Evolutionary conservation across 2,888 invertebrate species (phyloP).

Genomic region (Apodemia zela): DNA sequence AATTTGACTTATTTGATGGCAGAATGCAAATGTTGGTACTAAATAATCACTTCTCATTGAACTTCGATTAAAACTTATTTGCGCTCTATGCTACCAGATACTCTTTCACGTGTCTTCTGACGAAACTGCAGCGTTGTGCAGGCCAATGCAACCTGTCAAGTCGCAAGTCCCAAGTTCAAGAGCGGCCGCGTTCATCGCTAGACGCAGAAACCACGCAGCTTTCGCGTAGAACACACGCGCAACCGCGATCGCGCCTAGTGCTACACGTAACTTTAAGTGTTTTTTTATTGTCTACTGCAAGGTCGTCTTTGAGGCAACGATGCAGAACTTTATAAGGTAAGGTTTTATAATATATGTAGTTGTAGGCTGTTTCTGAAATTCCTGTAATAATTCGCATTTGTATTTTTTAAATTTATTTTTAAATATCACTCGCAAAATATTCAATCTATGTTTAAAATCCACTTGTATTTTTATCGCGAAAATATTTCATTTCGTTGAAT

Average conservation of each 20-base stretch:
- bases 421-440: too few relatives aligned
- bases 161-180: conserved; percentile 65
- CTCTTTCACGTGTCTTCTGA: conserved; percentile 28
- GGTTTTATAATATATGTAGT: conserved; percentile 24
- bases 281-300: conserved; percentile 36
- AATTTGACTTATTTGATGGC: too few relatives aligned
- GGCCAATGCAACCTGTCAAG: conserved; percentile 55
- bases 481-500: too few relatives aligned
- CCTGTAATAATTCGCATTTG: neutral
- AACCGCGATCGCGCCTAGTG: conserved; percentile 42
- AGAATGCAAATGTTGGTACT: too few relatives aligned
- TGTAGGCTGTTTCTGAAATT: neutral
- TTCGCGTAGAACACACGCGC: conserved; percentile 54
- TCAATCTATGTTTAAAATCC: too few relatives aligned
- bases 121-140: conserved; percentile 63
- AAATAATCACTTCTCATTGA: too few relatives aligned
- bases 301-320: conserved; percentile 44
- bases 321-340: conserved; percentile 66
- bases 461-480: too few relatives aligned
- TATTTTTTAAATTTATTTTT: neutral
- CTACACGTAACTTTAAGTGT: conserved; percentile 43
- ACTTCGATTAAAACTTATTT: neutral
- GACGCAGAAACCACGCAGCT: conserved; percentile 60
- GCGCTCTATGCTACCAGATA: neutral
- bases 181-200: conserved; percentile 44